These are phyloP conservation scores for Pelodiscus sinensis DNA, from an alignment of 2,113 vertebrate species.

Conservation along the genomic window DNA sequence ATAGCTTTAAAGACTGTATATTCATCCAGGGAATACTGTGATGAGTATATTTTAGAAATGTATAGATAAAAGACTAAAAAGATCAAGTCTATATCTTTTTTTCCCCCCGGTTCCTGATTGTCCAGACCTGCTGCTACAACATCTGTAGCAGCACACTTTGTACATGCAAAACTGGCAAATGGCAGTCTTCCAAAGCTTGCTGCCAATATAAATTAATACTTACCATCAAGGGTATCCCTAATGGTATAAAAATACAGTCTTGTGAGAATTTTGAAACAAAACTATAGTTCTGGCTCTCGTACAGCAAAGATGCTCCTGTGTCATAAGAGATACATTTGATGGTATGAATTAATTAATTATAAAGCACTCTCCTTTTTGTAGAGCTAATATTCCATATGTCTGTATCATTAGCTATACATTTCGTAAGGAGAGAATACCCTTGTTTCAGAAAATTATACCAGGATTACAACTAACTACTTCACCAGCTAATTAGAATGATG, in stretches of 20 bases:
- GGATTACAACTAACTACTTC: slow-evolving; percentile 1
- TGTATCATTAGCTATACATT: not conserved
- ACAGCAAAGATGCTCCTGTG: slow-evolving; percentile 11
- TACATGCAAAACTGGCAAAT: slow-evolving; percentile 61
- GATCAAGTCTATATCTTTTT: not conserved
- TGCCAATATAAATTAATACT: slow-evolving; percentile 72
- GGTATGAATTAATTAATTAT: slow-evolving; percentile 52
- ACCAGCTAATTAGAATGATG: slow-evolving; percentile 25
- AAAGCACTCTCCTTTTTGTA: slow-evolving; percentile 33
- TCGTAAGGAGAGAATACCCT: slow-evolving; percentile 1
- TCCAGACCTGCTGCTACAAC: slow-evolving; percentile 21
- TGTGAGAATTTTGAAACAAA: slow-evolving; percentile 43
- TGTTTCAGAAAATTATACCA: not conserved
- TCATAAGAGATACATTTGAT: not conserved
- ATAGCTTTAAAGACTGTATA: not conserved
- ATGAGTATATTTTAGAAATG: not conserved
- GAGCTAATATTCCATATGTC: not conserved
- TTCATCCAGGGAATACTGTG: not conserved
- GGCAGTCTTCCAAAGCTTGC: slow-evolving; percentile 53
- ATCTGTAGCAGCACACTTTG: not conserved
- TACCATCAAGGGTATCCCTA: slow-evolving; percentile 21
- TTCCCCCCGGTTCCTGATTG: slow-evolving; percentile 2
- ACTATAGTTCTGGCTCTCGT: slow-evolving; percentile 29
- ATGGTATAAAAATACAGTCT: slow-evolving; percentile 23
- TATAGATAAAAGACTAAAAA: slow-evolving; percentile 4